phyloP scores from a whole-genome alignment of 2,113 vertebrate genomes.

The Uropsilus gracilis region DNA sequence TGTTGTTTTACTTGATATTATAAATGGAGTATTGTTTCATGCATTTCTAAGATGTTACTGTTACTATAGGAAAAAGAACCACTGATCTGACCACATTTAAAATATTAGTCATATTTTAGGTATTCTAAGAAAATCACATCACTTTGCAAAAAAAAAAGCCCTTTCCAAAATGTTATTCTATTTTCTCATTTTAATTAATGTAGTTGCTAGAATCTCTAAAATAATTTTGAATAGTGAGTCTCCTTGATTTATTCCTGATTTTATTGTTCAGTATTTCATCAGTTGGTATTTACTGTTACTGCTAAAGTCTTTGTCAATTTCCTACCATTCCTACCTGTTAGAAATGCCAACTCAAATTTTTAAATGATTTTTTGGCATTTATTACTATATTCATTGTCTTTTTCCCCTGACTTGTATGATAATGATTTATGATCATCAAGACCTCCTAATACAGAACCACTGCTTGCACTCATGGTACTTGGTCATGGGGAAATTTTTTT shows the following conservation, averaged over 20 bases:
- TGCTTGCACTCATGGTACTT: not conserved
- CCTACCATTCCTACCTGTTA: not conserved
- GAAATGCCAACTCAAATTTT: not conserved
- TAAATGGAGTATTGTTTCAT: not conserved
- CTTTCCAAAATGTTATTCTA: not conserved
- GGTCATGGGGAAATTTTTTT: not conserved
- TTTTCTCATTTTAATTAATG: conserved; percentile 13
- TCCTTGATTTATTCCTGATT: not conserved
- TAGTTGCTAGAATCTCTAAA: not conserved
- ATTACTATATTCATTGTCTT: not conserved
- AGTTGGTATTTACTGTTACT: not conserved
- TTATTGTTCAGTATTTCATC: conserved; percentile 17
- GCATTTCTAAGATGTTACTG: conserved; percentile 4
- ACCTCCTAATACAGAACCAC: not conserved
- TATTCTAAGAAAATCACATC: conserved; percentile 23
- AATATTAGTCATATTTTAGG: not conserved
- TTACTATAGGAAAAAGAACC: not conserved
- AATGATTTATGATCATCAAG: not conserved
- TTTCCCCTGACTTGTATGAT: not conserved
- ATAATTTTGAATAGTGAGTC: not conserved
- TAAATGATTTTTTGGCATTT: not conserved
- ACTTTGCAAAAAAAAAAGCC: not conserved
- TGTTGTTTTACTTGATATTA: not conserved
- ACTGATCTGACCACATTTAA: conserved; percentile 5
- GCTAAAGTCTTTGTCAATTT: conserved; percentile 26